Percentiles rank a stretch among this genome's conserved stretches.
These are phyloP conservation scores for Gracilinanus agilis DNA, from an alignment of 2,113 vertebrate species.

Conservation along the genomic window DNA sequence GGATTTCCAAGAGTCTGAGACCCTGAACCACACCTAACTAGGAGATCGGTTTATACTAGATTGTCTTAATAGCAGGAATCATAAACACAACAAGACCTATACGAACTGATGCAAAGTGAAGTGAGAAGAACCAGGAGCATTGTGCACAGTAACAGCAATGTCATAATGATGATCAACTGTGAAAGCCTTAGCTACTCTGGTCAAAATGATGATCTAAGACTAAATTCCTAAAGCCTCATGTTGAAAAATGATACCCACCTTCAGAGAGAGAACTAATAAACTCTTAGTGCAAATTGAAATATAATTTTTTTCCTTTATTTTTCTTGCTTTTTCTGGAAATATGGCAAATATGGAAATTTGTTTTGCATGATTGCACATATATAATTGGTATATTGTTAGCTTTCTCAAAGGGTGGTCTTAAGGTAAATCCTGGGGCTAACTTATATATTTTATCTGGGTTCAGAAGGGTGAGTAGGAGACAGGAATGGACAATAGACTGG, in stretches of 20 bases:
- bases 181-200: background rate
- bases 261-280: background rate
- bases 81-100: background rate
- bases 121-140: background rate
- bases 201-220: background rate
- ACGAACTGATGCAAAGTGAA: background rate
- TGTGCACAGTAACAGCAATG: background rate
- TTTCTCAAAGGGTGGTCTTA: background rate
- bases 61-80: background rate
- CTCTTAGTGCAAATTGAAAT: background rate
- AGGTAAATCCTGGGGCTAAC: too few species aligned
- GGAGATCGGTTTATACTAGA: background rate
- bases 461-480: too few species aligned
- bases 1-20: background rate
- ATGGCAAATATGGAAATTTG: background rate
- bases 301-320: background rate
- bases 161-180: background rate
- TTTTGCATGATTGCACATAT: background rate
- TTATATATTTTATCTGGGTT: too few species aligned
- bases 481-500: too few species aligned
- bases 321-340: background rate
- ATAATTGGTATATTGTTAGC: background rate
- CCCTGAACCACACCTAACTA: background rate
- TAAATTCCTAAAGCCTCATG: background rate
- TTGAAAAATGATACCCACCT: background rate